Percentiles rank a stretch among this genome's conserved stretches.
These are phyloP conservation scores for Nowickia ferox DNA, from an alignment of 2,888 invertebrate genomes.

Conservation along the genomic window DNA sequence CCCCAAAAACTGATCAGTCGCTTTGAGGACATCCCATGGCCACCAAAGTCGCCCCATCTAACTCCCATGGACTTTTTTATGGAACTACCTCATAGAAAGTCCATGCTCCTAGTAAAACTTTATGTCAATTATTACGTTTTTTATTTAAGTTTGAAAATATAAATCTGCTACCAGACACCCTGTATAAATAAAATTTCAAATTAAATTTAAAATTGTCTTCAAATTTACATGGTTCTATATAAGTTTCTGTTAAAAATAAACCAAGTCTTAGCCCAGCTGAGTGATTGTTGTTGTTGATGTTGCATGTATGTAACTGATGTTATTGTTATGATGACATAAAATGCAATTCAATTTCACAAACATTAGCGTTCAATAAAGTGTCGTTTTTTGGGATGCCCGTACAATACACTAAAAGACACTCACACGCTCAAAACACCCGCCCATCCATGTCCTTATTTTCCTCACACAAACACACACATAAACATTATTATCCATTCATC, in stretches of 20 bases:
- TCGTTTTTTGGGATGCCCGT: conserved; percentile 18
- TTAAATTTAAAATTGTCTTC: background rate
- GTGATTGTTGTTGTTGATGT: conserved; percentile 35
- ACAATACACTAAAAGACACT: background rate
- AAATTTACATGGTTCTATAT: background rate
- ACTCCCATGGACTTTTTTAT: too few relatives aligned
- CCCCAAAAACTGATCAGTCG: too few relatives aligned
- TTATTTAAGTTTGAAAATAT: too few relatives aligned
- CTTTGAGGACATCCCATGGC: too few relatives aligned
- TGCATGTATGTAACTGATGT: conserved; percentile 16
- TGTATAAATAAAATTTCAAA: too few relatives aligned
- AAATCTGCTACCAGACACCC: too few relatives aligned
- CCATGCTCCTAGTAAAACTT: too few relatives aligned
- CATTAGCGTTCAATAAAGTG: conserved; percentile 59
- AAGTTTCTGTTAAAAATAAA: background rate
- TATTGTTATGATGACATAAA: conserved; percentile 61
- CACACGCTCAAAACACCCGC: background rate
- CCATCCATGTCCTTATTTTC: background rate
- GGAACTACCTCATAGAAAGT: too few relatives aligned
- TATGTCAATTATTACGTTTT: too few relatives aligned
- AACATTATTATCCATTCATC: background rate
- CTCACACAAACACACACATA: background rate
- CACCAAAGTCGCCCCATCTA: too few relatives aligned
- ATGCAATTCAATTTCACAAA: conserved; percentile 64
- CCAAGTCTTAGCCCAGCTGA: background rate